Evolutionary conservation across 2,888 invertebrate species (phyloP).

Genomic region (Drosophila stalkeri): DNA sequence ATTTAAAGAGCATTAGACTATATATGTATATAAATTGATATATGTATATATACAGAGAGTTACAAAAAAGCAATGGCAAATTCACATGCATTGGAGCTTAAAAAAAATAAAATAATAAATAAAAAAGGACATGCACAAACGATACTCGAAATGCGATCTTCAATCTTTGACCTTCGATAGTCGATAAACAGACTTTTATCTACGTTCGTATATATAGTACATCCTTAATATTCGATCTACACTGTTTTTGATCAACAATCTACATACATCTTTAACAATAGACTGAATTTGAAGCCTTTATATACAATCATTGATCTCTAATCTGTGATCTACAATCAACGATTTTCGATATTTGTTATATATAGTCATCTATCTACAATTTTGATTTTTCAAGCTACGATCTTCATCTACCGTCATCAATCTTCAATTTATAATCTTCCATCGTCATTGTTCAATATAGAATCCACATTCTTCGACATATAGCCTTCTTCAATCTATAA

Average conservation of each 20-base stretch:
- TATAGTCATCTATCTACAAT: not conserved
- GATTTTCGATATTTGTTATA: not conserved
- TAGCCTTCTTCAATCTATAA: not conserved
- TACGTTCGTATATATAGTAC: not conserved
- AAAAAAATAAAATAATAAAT: not conserved
- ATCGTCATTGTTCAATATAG: not conserved
- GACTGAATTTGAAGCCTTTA: no score
- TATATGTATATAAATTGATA: conserved; percentile 32
- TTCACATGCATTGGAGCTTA: conserved; percentile 14
- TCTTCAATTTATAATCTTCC: not conserved
- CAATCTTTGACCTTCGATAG: conserved; percentile 1
- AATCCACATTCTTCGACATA: not conserved
- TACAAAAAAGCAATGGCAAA: conserved; percentile 12
- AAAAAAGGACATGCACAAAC: conserved; percentile 1
- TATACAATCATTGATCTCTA: not conserved
- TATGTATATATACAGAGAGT: conserved; percentile 27
- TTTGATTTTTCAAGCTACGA: not conserved
- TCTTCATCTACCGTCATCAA: not conserved
- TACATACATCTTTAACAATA: not conserved
- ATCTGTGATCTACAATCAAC: not conserved
- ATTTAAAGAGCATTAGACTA: conserved; percentile 58
- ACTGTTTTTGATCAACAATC: not conserved
- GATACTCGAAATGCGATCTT: conserved; percentile 65
- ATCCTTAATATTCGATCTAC: not conserved
- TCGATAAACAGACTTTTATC: not conserved